These are phyloP conservation scores for Nymphalis c-album DNA, from an alignment of 2,888 invertebrate species.

Conservation along the genomic window DNA sequence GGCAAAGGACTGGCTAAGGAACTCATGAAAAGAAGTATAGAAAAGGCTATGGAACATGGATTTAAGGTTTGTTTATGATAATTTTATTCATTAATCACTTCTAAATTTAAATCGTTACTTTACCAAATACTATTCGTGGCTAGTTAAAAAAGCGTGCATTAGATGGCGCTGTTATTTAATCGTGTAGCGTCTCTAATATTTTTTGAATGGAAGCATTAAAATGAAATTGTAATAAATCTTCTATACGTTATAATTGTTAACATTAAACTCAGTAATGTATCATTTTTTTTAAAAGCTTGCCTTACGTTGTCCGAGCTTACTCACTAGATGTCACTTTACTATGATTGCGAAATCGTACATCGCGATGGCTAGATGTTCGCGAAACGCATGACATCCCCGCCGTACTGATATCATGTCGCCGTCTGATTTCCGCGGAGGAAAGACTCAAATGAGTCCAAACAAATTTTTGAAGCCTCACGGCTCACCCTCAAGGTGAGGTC, in stretches of 20 bases:
- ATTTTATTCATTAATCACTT: not conserved
- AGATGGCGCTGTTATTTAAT: not conserved
- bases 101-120: not conserved
- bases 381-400: too few relatives aligned
- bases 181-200: not conserved
- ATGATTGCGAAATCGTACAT: not conserved
- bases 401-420: too few relatives aligned
- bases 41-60: slow-evolving; percentile 83
- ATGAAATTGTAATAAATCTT: too few relatives aligned
- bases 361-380: slow-evolving; percentile 7
- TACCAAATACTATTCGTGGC: too few relatives aligned
- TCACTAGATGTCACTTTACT: not conserved
- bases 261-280: too few relatives aligned
- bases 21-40: slow-evolving; percentile 85
- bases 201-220: too few relatives aligned
- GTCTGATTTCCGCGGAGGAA: too few relatives aligned
- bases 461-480: too few relatives aligned
- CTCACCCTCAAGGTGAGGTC: too few relatives aligned
- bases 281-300: too few relatives aligned
- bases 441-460: too few relatives aligned
- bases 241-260: too few relatives aligned
- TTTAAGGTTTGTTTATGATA: slow-evolving; percentile 83
- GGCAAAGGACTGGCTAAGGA: slow-evolving; percentile 89
- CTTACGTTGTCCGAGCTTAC: not conserved
- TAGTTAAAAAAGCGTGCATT: not conserved